These are phyloP conservation scores for Columbina picui DNA, from an alignment of 2,113 vertebrate species.

Conservation along the genomic window DNA sequence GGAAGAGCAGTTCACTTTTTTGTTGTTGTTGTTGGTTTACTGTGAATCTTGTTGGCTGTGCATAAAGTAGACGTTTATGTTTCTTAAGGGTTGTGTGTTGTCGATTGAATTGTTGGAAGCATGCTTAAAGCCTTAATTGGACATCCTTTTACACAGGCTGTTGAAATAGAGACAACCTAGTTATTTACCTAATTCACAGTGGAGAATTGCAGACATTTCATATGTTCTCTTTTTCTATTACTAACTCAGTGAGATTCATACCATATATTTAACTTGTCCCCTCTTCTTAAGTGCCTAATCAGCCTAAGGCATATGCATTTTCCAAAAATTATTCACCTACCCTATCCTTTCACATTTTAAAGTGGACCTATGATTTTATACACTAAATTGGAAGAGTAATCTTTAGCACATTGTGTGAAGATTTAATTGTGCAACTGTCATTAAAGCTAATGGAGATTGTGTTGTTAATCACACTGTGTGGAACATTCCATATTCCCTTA, in stretches of 20 bases:
- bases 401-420: not conserved
- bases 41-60: not conserved
- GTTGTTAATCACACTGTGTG: not conserved
- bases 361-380: not conserved
- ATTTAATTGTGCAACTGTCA: constrained; percentile 17
- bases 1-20: not conserved
- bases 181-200: not conserved
- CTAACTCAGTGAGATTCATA: not conserved
- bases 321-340: not conserved
- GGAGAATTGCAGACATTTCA: not conserved
- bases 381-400: constrained; percentile 1
- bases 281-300: not conserved
- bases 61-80: not conserved
- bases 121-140: not conserved
- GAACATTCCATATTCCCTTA: constrained; percentile 32
- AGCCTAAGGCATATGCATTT: not conserved
- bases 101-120: not conserved
- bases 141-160: not conserved
- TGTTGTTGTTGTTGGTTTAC: not conserved
- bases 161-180: not conserved
- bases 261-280: not conserved
- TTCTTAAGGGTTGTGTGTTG: not conserved
- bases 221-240: not conserved
- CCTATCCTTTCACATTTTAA: not conserved
- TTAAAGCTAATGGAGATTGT: constrained; percentile 48